phyloP scores from a whole-genome alignment of 2,888 invertebrate species.

The Barypeithes pellucidus region DNA sequence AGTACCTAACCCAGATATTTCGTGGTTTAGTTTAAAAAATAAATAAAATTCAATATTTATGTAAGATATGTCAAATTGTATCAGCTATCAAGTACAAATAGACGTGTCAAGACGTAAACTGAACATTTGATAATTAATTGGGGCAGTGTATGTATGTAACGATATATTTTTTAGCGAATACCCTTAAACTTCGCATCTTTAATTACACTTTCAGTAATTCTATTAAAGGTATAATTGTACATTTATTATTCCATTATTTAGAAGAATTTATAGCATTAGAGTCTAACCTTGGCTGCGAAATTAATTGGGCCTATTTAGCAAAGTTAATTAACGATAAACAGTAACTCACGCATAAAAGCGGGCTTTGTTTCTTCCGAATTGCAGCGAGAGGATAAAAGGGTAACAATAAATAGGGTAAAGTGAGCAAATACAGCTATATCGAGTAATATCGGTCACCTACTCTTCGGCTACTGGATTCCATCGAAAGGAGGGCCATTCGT shows the following conservation, averaged over 20 bases:
- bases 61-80: too few relatives aligned
- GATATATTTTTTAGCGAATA: too few relatives aligned
- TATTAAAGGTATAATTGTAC: neutral
- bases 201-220: neutral
- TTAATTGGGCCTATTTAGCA: conserved; percentile 20
- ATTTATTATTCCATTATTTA: conserved; percentile 3
- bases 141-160: too few relatives aligned
- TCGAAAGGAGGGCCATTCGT: too few relatives aligned
- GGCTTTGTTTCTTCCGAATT: conserved; percentile 15
- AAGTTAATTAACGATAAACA: conserved; percentile 31
- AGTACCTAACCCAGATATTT: too few relatives aligned
- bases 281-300: conserved; percentile 19
- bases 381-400: conserved; percentile 11
- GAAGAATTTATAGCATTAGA: conserved; percentile 2
- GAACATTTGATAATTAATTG: too few relatives aligned
- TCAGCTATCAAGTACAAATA: too few relatives aligned
- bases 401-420: conserved; percentile 3
- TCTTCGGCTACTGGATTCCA: too few relatives aligned
- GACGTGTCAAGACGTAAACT: too few relatives aligned
- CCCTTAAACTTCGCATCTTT: neutral
- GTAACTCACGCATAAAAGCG: conserved; percentile 28
- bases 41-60: too few relatives aligned
- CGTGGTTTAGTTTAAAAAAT: too few relatives aligned
- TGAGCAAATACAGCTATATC: neutral
- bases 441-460: neutral